A percentile compares a stretch with the other conserved stretches of the same genome.
Evolutionary conservation across 1,140 invertebrate species (phyloP).

Genomic region (Hycleus phaleratus): DNA sequence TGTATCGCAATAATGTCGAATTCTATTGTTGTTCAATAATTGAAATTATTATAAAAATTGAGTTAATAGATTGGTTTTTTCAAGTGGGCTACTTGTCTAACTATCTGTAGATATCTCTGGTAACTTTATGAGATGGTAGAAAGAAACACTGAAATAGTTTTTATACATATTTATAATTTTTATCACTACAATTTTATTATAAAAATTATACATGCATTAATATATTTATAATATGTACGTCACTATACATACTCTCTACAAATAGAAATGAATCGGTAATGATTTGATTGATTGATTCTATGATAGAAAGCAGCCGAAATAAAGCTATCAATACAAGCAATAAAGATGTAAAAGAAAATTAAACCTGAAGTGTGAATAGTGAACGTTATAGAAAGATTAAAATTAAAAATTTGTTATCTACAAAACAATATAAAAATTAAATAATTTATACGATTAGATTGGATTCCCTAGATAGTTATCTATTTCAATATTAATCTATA

Average conservation of each 20-base stretch:
- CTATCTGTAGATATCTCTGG: no score
- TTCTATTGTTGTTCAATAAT: no score
- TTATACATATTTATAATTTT: conserved; percentile 25
- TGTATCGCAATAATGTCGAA: no score
- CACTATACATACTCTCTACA: conserved; percentile 2
- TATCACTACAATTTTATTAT: conserved; percentile 23
- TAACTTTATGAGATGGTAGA: no score
- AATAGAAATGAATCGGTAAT: neutral
- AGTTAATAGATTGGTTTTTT: no score
- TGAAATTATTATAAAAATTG: no score
- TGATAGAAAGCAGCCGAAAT: conserved; percentile 10
- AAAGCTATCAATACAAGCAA: conserved; percentile 1
- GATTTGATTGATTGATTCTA: neutral
- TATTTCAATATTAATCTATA: no score
- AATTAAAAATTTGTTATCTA: neutral
- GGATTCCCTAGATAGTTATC: no score
- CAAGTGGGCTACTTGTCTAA: no score
- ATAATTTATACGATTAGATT: no score
- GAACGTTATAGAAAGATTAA: neutral
- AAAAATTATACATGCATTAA: conserved; percentile 24
- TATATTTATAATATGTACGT: conserved; percentile 8
- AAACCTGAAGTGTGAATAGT: neutral
- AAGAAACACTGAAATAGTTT: neutral
- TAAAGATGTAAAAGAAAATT: neutral
- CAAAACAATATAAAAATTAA: no score